Conservation (phyloP, 2,888 invertebrate species). For the Physocephala rufipes region DNA sequence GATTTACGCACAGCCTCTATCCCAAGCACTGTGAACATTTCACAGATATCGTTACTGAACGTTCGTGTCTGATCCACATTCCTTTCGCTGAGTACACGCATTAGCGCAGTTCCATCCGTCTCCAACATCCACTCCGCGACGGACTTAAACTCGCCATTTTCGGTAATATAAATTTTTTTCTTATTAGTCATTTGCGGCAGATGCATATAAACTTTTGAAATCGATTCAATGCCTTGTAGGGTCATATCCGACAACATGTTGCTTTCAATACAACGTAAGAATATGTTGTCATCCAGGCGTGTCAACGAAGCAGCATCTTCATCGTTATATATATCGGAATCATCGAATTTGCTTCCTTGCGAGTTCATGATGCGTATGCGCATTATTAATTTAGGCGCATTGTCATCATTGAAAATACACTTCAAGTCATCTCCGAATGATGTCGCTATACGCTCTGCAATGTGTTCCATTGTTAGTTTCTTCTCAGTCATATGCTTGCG, state of each 20-base stretch:
- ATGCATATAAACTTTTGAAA: slow-evolving; percentile 98
- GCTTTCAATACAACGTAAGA: slow-evolving; percentile 94
- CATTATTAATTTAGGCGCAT: slow-evolving; percentile 93
- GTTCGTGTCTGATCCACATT: slow-evolving; percentile 98
- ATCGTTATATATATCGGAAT: slow-evolving; percentile 73
- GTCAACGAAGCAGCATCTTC: slow-evolving; percentile 43
- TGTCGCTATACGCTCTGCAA: slow-evolving; percentile 95
- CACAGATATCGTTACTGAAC: slow-evolving; percentile 97
- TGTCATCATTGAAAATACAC: slow-evolving; percentile 98
- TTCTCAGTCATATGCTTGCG: slow-evolving; percentile 97
- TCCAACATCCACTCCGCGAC: slow-evolving; percentile 97
- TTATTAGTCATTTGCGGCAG: slow-evolving; percentile 95
- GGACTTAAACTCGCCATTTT: slow-evolving; percentile 91
- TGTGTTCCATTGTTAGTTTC: slow-evolving; percentile 97
- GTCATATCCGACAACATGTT: slow-evolving; percentile 99
- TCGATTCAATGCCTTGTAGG: slow-evolving; percentile 93
- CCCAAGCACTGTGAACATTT: slow-evolving; percentile 93
- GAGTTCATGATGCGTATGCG: slow-evolving; percentile 94
- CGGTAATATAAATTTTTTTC: slow-evolving; percentile 92
- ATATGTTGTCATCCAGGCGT: slow-evolving; percentile 90
- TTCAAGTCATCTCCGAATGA: slow-evolving; percentile 97
- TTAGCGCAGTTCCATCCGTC: slow-evolving; percentile 96
- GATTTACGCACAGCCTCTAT: slow-evolving; percentile 98
- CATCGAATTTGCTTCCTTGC: slow-evolving; percentile 68
- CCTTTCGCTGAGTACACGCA: slow-evolving; percentile 91